Evolutionary conservation across 2,797 vertebrate genomes (phyloP).

Genomic region (Crenuchus spilurus): DNA sequence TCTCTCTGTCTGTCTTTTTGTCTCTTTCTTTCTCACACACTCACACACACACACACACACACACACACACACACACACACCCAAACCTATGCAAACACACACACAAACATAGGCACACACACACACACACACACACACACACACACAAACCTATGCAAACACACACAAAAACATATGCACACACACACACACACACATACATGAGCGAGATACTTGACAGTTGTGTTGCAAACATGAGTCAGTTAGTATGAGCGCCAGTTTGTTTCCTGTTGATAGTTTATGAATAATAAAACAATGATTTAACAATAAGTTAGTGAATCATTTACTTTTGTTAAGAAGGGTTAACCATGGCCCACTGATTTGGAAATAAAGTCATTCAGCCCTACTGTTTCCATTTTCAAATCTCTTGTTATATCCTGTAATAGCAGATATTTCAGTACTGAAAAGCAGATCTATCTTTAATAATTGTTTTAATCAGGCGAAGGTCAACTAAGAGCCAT

Average conservation of each 20-base stretch:
- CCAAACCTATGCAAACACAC: no score
- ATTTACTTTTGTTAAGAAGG: not conserved
- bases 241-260: not conserved
- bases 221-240: slow-evolving; percentile 1
- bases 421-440: no score
- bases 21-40: no score
- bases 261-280: not conserved
- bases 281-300: not conserved
- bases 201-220: not conserved
- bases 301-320: not conserved
- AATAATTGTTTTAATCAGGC: no score
- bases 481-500: no score
- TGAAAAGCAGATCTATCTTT: no score
- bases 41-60: slow-evolving; percentile 3
- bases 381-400: no score
- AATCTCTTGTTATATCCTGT: not conserved
- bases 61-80: not conserved
- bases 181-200: slow-evolving; percentile 25
- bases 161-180: no score
- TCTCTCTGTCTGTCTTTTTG: no score
- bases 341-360: not conserved
- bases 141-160: no score
- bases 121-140: slow-evolving; percentile 10
- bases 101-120: no score
- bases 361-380: not conserved